Conservation (phyloP, 2,888 invertebrate species). For the Athalia cordata region DNA sequence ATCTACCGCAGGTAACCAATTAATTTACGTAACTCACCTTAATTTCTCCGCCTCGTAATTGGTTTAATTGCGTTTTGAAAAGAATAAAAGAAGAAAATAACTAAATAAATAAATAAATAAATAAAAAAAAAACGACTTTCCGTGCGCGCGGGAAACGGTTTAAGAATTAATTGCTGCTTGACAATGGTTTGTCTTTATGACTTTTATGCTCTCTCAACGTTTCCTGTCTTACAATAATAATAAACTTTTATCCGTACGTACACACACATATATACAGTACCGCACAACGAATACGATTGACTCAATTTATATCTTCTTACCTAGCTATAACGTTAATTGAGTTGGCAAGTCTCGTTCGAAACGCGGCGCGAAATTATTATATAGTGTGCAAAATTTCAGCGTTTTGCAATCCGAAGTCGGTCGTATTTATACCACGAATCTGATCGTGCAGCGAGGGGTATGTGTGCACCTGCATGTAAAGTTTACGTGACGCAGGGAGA, state of each 20-base stretch:
- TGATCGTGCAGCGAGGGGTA: too few species aligned
- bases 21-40: constrained; percentile 71
- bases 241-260: not conserved
- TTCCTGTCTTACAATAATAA: constrained; percentile 4
- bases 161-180: constrained; percentile 22
- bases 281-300: not conserved
- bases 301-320: not conserved
- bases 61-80: constrained; percentile 71
- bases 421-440: too few species aligned
- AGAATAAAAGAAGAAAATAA: constrained; percentile 41
- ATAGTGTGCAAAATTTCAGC: too few species aligned
- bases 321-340: too few species aligned
- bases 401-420: too few species aligned
- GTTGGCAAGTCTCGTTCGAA: too few species aligned
- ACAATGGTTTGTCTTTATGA: constrained; percentile 27
- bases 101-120: not conserved
- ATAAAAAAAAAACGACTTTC: not conserved
- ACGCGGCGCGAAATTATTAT: too few species aligned
- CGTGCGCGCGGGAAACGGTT: constrained; percentile 25
- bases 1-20: constrained; percentile 69
- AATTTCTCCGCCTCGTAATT: constrained; percentile 67
- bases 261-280: not conserved
- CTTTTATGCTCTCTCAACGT: constrained; percentile 4
- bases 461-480: too few species aligned
- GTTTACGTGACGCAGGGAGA: not conserved